A percentile compares a stretch with the other conserved stretches of the same genome.
Conservation (phyloP, 1,140 invertebrate genomes). For the Trichomalopsis sarcophagae region DNA sequence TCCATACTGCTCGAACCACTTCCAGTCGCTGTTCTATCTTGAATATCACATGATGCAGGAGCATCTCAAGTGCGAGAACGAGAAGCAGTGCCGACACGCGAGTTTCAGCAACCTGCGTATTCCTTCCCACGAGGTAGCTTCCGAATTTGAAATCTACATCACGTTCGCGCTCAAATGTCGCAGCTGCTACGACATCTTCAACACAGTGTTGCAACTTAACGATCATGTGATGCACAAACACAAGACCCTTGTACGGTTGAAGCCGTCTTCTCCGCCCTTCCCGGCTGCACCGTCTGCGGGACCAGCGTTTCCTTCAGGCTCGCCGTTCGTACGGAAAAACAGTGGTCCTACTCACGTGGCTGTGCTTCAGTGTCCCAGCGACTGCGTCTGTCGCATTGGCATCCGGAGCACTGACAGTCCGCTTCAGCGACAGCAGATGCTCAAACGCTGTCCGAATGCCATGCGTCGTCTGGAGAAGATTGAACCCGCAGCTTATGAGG, state of each 20-base stretch:
- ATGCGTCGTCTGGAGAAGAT: constrained; percentile 50
- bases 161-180: constrained; percentile 43
- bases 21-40: constrained; percentile 43
- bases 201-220: constrained; percentile 13
- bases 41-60: constrained; percentile 52
- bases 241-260: constrained; percentile 28
- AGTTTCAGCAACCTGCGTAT: constrained; percentile 21
- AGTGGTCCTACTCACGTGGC: neutral
- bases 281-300: neutral
- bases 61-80: constrained; percentile 55
- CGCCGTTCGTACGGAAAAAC: constrained; percentile 29
- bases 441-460: constrained; percentile 46
- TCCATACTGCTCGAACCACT: constrained; percentile 52
- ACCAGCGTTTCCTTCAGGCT: neutral
- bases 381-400: constrained; percentile 47
- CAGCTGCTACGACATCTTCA: constrained; percentile 41
- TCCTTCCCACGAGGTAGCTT: constrained; percentile 20
- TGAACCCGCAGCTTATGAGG: constrained; percentile 46
- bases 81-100: constrained; percentile 41
- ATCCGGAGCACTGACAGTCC: constrained; percentile 37
- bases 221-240: constrained; percentile 47
- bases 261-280: neutral
- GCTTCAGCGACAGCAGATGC: constrained; percentile 36
- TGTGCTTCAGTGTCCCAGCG: constrained; percentile 48
- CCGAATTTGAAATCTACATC: constrained; percentile 44